Evolutionary conservation across 2,888 invertebrate species (phyloP).

Genomic region (Calliphora vomitoria): DNA sequence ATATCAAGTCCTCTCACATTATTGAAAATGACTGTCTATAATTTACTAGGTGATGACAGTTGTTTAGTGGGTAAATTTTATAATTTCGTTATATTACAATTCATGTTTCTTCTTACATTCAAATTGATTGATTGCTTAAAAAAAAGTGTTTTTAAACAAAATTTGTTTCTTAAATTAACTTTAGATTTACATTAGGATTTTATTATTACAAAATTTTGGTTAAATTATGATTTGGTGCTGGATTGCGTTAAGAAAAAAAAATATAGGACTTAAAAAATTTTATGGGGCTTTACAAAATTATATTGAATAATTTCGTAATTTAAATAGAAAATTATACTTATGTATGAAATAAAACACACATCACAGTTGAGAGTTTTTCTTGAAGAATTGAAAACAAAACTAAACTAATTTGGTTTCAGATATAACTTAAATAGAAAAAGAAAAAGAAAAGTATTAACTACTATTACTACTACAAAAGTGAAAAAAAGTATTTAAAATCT

Average conservation of each 20-base stretch:
- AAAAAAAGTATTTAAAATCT: slow-evolving; percentile 62
- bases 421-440: slow-evolving; percentile 41
- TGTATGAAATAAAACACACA: slow-evolving; percentile 54
- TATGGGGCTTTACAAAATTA: slow-evolving; percentile 55
- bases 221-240: slow-evolving; percentile 71
- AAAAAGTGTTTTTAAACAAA: not conserved
- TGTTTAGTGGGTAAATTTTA: not conserved
- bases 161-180: not conserved
- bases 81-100: not conserved
- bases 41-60: no score
- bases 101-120: not conserved
- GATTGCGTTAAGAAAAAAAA: slow-evolving; percentile 61
- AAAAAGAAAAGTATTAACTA: slow-evolving; percentile 65
- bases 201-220: slow-evolving; percentile 38
- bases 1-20: no score
- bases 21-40: no score
- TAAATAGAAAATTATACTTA: slow-evolving; percentile 36
- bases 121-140: no score
- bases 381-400: slow-evolving; percentile 37
- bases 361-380: slow-evolving; percentile 76
- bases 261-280: slow-evolving; percentile 44
- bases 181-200: slow-evolving; percentile 38
- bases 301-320: slow-evolving; percentile 29
- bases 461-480: not conserved
- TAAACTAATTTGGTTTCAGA: slow-evolving; percentile 69